Base-by-base conservation (phyloP, 2,113 vertebrate species). In the Macrotis lagotis region DNA sequence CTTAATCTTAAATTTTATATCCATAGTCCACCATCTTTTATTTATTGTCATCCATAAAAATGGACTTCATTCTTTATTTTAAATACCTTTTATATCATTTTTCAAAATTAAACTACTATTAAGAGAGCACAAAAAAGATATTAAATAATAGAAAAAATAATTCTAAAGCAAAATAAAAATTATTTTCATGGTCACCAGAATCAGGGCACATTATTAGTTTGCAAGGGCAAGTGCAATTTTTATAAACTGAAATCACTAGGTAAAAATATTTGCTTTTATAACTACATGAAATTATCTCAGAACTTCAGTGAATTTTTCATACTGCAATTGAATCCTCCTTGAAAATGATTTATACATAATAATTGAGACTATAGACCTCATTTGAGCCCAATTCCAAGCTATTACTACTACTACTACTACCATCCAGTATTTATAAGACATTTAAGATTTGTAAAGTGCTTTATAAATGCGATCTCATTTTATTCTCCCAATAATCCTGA, bases 81-180 rank as follows among this genome's bases (percentile, higher is more conserved):
- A 50, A 95, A 92, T 91, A 53, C 83, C 96, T 97, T 95, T 89
- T 55, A 95, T 96, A 96, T 49, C 95, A 91, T 74, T 47, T 47
- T 96, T 97, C 95, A 95, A 96, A 96, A 93, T 50, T 94, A 97
- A 96, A 95, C 52, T 96, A 88, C 88, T 74, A 91, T 91, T 94
- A 94, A 97, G 44, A 94, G 19, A 91, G 93, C 26, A 25, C 88
- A 94, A 95, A 96, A 97, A 94, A 89, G 37, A 90, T 26, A 92
- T 37, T 89, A 59, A 59, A 31, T 8, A 59, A 59, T 31, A 59
- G 59, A 91, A 96, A 97, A 93, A 74, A 89, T 51, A 51, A 93
- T 53, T 94, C 92, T 44, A 93, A 90, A 93, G 47, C 83, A 94
- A 91, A 96, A 94, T 51, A 37, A 90, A 55, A 66, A 66, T n/a